Conservation (phyloP, 2,888 invertebrate genomes). For the Platycnemis pennipes region DNA sequence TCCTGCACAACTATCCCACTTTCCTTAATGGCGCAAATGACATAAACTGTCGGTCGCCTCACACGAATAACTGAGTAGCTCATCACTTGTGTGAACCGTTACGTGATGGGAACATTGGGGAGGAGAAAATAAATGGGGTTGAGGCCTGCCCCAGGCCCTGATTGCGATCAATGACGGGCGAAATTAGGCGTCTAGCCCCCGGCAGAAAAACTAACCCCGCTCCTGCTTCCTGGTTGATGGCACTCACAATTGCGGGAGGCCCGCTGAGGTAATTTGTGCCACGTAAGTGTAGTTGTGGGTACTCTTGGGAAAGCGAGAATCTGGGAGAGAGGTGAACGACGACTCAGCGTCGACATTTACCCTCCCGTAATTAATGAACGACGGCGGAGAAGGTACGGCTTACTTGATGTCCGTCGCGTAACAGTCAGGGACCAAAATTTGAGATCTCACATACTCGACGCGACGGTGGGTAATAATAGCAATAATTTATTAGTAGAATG, state of each 20-base stretch:
- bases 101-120: neutral
- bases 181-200: neutral
- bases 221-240: neutral
- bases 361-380: neutral
- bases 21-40: too few relatives aligned
- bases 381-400: neutral
- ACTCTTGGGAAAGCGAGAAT: neutral
- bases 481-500: too few relatives aligned
- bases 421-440: neutral
- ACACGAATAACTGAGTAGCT: too few relatives aligned
- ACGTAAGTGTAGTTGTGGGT: neutral
- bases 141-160: neutral
- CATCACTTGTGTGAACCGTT: too few relatives aligned
- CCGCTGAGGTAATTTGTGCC: neutral
- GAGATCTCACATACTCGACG: neutral
- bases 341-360: neutral
- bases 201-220: neutral
- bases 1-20: too few relatives aligned
- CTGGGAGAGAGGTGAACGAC: neutral
- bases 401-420: neutral
- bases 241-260: neutral
- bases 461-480: too few relatives aligned
- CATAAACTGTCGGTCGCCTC: too few relatives aligned
- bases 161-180: neutral
- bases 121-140: neutral